Base-by-base conservation (phyloP, 2,888 invertebrate species). In the Papilio protenor region DNA sequence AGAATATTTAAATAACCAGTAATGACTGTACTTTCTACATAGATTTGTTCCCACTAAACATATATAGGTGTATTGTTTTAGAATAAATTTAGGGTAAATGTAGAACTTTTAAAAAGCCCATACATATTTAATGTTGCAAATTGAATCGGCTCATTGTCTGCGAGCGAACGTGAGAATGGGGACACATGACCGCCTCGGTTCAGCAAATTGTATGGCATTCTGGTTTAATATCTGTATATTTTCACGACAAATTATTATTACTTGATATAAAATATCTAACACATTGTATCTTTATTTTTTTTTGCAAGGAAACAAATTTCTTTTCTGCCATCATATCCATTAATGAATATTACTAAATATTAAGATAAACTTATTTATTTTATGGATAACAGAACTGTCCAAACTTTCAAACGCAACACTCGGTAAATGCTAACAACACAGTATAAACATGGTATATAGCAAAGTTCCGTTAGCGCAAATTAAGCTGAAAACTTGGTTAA, bases 101-200 rank as follows among this genome's bases (percentile, higher is more conserved):
- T n/a, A 45, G 18, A 66, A 66, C 66, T 66, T 66, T 66, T 66
- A n/a, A 66, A 66, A 40, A 66, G 40, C n/a, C 40, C 40, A 40
- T 66, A 40, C 66, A 66, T 40, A 33, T 66, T 64, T 45, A 66
- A 66, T 66, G 45, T 66, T 66, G 66, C 40, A 66, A 66, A 66
- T 66, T 66, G 66, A 45, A 66, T 40, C 40, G 66, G n/a, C 66
- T 66, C 40, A 40, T 66, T 66, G 66, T 66, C 40, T 16, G 64
- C 33, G 18, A 33, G 64, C 33, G 66, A 66, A 45, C 66, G 66
- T 66, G 66, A 45, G 40, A 66, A 66, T 45, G 21, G n/a, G 18
- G 3, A 45, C 40, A 40, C 40, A 40, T 66, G 40, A 66, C 40
- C 10, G 11, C 40, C n/a, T 45, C 40, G 11, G 40, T n/a, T 64